phyloP scores from a whole-genome alignment of 2,797 vertebrate species.

The Vespertilio murinus region DNA sequence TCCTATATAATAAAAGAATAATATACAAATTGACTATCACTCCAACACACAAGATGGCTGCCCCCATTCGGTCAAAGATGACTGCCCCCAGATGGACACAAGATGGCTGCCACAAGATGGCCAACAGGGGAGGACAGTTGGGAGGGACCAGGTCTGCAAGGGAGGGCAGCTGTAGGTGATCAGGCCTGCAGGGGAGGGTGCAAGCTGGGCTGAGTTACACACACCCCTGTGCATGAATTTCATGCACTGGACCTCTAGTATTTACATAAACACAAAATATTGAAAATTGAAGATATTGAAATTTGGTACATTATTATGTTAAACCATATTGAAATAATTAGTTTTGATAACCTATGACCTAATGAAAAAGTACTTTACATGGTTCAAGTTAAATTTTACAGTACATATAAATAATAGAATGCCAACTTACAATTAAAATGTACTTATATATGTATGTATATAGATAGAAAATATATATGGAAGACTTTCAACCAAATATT shows the following conservation, averaged over 20 bases:
- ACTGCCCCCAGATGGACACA: too few relatives aligned
- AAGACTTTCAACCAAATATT: neutral
- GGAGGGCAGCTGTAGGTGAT: too few relatives aligned
- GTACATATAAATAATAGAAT: neutral
- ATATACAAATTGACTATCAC: too few relatives aligned
- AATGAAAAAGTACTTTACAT: neutral
- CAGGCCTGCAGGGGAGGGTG: too few relatives aligned
- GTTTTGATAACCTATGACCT: neutral
- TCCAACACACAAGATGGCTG: too few relatives aligned
- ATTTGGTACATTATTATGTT: neutral
- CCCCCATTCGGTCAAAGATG: too few relatives aligned
- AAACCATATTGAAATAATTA: neutral
- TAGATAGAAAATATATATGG: neutral
- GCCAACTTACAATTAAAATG: neutral
- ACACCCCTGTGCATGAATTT: too few relatives aligned
- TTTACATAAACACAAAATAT: neutral
- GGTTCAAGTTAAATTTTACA: conserved; percentile 2
- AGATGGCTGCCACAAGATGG: too few relatives aligned
- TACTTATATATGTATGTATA: neutral
- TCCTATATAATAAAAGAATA: too few relatives aligned
- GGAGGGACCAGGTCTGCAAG: too few relatives aligned
- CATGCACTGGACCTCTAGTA: neutral
- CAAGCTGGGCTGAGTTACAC: too few relatives aligned
- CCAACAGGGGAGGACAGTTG: too few relatives aligned
- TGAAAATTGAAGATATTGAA: neutral